Conservation (phyloP, 2,797 vertebrate species). For the Petrocephalus sullivani region DNA sequence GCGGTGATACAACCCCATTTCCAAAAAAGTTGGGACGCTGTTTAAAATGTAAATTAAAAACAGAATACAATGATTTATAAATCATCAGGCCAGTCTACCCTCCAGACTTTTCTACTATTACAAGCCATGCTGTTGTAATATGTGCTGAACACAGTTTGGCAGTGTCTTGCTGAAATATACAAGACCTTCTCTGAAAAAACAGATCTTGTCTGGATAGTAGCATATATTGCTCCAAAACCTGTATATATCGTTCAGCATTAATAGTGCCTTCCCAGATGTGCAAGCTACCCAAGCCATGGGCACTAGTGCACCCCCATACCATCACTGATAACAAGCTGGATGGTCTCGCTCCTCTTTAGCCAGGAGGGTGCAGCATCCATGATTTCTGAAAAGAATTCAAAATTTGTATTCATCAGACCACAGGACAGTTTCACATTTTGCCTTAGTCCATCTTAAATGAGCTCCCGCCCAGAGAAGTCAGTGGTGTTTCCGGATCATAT, state of each 20-base stretch:
- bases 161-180: neutral
- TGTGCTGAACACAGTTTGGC: neutral
- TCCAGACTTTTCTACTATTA: neutral
- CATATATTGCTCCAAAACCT: neutral
- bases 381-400: neutral
- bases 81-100: no score
- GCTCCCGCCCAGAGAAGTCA: neutral
- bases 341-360: neutral
- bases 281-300: neutral
- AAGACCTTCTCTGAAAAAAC: neutral
- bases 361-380: neutral
- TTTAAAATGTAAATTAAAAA: neutral
- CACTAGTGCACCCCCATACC: neutral
- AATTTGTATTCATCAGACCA: neutral
- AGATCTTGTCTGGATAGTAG: neutral
- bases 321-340: no score
- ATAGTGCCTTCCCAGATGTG: neutral
- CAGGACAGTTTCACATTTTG: neutral
- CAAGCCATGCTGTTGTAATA: neutral
- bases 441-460: neutral
- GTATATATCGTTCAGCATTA: neutral
- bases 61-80: neutral
- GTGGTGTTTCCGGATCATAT: neutral
- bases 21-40: neutral
- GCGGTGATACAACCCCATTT: neutral